Percentiles rank a stretch among this genome's conserved stretches.
Conservation (phyloP, 2,797 vertebrate genomes). For the Eulemur mongoz region DNA sequence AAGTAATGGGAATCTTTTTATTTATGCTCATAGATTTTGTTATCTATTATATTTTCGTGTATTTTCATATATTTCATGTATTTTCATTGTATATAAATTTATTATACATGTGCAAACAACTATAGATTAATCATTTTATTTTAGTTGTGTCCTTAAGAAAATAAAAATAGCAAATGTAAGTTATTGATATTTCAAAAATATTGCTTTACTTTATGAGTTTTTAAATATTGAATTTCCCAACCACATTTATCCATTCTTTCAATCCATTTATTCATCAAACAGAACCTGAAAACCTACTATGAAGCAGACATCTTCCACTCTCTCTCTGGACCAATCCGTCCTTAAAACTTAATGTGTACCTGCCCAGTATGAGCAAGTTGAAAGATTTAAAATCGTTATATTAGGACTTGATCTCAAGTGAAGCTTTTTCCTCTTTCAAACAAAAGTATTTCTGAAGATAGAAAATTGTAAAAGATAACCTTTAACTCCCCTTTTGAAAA, state of each 20-base stretch:
- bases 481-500: background rate
- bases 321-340: background rate
- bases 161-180: background rate
- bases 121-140: background rate
- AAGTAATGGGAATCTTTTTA: background rate
- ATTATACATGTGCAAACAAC: background rate
- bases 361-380: background rate
- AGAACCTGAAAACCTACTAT: background rate
- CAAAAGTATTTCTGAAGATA: background rate
- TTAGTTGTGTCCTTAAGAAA: background rate
- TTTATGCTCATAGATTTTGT: background rate
- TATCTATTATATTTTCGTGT: background rate
- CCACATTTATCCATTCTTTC: background rate
- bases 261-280: background rate
- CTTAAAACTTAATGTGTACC: background rate
- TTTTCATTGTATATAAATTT: background rate
- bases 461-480: background rate
- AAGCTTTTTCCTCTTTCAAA: background rate
- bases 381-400: background rate
- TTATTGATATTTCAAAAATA: background rate
- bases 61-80: background rate
- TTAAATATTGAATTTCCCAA: background rate
- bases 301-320: background rate
- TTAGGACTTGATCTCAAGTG: background rate
- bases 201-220: background rate